Base-by-base conservation (phyloP, 2,888 invertebrate genomes). In the Darwinula stevensoni region DNA sequence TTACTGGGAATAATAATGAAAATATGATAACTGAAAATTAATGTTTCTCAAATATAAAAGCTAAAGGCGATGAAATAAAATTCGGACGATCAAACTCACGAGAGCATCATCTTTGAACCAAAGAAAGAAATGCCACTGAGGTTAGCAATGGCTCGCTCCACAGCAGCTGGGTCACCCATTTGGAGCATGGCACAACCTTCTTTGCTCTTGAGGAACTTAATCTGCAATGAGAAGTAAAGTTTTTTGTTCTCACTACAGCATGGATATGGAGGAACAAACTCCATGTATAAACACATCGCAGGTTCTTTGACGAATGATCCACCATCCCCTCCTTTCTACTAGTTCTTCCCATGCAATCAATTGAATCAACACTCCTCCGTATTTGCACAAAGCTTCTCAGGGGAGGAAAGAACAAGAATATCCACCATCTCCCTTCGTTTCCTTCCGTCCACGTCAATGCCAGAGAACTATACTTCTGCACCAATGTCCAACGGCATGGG, bases 171-270 rank as follows among this genome's bases (percentile, higher is more conserved):
- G 52, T 88, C 88, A 5, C 91, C 88, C 84, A 97, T 82, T 57
- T 97, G 91, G 32, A 94, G 78, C 94, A 97, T 97, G 29, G 91
- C 91, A 34, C 91, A 86, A 39, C 94, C 94, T 47, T 88, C 86
- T 57, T 94, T 97, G 37, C 84, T 84, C 58, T 88, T 86, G 53
- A 97, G 58, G 57, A 94, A 97, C 58, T 94, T 94, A 49, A 94
- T 61, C 73, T 70, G 52, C 2, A 43, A 40, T 26, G 29, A 31
- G 37, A 31, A 30, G 22, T 9, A 22, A 22, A 9, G 22, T 6
- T 9, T 22, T 9, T n/a, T 9, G n/a, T 9, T 22, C 22, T n/a
- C 22, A 9, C 22, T n/a, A 11, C 16, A 15, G 4, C 11, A 14
- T 29, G 11, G 5, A 13, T 13, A 15, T 33, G 13, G 5, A 33